Conservation (phyloP, 2,797 vertebrate species). For the Argya squamiceps region DNA sequence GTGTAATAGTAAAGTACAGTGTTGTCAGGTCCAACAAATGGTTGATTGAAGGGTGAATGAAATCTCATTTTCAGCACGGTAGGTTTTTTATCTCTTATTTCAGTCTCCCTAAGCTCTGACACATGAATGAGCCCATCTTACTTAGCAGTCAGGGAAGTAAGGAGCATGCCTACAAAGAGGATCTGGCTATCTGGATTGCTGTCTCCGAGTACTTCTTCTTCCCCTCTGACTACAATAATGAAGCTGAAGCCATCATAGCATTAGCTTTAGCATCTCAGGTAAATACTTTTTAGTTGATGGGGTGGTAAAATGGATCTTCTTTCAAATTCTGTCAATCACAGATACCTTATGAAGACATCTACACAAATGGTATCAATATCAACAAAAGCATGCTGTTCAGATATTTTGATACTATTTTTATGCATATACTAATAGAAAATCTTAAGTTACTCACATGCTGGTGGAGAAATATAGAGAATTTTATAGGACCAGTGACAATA, state of each 20-base stretch:
- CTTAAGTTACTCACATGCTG: neutral
- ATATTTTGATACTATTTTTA: neutral
- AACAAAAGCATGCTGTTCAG: neutral
- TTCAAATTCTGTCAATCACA: neutral
- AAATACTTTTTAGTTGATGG: neutral
- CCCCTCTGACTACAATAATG: neutral
- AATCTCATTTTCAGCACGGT: neutral
- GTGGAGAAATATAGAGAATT: neutral
- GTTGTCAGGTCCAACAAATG: neutral
- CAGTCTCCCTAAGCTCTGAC: neutral
- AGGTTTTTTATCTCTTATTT: neutral
- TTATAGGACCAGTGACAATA: neutral
- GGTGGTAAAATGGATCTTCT: neutral
- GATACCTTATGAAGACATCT: neutral
- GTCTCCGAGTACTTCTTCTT: neutral
- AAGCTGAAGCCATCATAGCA: neutral
- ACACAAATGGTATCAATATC: neutral
- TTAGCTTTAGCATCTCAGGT: neutral
- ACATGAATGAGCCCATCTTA: neutral
- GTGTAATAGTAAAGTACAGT: neutral
- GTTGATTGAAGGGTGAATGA: neutral
- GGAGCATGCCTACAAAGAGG: neutral
- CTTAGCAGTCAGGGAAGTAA: neutral
- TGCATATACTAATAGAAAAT: neutral
- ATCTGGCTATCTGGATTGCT: neutral